Evolutionary conservation across 1,140 invertebrate genomes (phyloP).

Genomic region (Drosophila subpulchrella): DNA sequence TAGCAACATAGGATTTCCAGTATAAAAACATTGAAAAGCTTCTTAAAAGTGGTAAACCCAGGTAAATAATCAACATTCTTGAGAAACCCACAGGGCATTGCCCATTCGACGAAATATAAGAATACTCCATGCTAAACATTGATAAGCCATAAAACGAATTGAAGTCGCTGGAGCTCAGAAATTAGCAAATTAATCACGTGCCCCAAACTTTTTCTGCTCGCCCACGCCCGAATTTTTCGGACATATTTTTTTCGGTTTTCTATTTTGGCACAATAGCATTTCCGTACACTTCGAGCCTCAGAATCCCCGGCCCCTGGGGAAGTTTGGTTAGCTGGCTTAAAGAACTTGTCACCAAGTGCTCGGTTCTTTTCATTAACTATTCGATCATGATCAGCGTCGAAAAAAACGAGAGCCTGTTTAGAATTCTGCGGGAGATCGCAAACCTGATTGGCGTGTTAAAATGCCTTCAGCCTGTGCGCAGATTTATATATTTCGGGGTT

Average conservation of each 20-base stretch:
- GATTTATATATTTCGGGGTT: constrained; percentile 44
- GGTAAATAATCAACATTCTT: not conserved
- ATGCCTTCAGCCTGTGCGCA: constrained; percentile 26
- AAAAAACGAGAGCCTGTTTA: constrained; percentile 60
- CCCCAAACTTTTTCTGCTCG: constrained; percentile 29
- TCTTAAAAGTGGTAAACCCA: not conserved
- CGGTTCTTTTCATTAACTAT: constrained; percentile 73
- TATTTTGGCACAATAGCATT: constrained; percentile 61
- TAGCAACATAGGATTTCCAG: constrained; percentile 1
- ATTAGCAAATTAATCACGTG: constrained; percentile 53
- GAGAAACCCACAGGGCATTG: constrained; percentile 23
- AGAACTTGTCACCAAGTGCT: constrained; percentile 57
- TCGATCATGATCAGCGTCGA: constrained; percentile 74
- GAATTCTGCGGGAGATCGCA: constrained; percentile 58
- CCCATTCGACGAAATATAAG: constrained; percentile 17
- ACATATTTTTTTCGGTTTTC: constrained; percentile 29
- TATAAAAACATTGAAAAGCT: constrained; percentile 6
- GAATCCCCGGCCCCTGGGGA: constrained; percentile 26
- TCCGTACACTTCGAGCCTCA: constrained; percentile 52
- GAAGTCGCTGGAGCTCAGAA: constrained; percentile 12
- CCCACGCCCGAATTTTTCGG: constrained; percentile 45
- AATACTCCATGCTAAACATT: constrained; percentile 46
- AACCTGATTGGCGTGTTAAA: constrained; percentile 74
- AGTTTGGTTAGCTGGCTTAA: constrained; percentile 34
- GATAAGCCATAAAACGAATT: constrained; percentile 52